Conservation (phyloP, 1,140 invertebrate genomes). For the Saccostrea cuccullata region DNA sequence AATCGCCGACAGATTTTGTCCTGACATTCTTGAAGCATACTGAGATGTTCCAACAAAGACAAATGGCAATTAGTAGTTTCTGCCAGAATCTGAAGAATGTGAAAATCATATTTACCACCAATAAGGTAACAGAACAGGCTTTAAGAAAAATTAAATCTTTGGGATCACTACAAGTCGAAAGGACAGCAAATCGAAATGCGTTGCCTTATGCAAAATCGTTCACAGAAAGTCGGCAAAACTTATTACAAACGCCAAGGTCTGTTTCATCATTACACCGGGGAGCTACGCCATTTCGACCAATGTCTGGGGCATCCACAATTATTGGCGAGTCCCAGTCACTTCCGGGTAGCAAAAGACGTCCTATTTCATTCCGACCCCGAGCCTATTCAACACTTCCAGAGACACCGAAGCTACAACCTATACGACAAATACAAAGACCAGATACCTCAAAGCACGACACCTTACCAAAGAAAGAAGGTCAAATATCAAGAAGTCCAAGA, state of each 20-base stretch:
- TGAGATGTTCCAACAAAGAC: constrained; percentile 35
- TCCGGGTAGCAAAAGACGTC: background rate
- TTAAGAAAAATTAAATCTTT: constrained; percentile 32
- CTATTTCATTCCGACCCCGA: background rate
- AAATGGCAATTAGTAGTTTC: background rate
- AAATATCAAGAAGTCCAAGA: background rate
- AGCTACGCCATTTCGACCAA: background rate
- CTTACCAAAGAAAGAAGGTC: background rate
- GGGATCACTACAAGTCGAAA: constrained; percentile 30
- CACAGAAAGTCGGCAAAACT: background rate
- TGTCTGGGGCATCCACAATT: constrained; percentile 19
- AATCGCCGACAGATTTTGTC: constrained; percentile 31
- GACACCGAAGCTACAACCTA: background rate
- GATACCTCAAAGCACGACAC: background rate
- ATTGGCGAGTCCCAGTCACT: background rate
- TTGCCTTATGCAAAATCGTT: constrained; percentile 37
- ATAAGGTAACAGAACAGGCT: constrained; percentile 36
- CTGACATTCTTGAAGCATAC: constrained; percentile 32
- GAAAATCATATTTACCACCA: constrained; percentile 38
- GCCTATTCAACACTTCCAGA: background rate
- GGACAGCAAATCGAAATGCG: constrained; percentile 16
- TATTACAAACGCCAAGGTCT: constrained; percentile 29
- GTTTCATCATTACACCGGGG: constrained; percentile 12
- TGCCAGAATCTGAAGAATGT: constrained; percentile 43
- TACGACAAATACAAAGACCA: background rate